Conservation (phyloP, 53 echinoderm and acorn worm genomes). For the Patiria pectinifera region DNA sequence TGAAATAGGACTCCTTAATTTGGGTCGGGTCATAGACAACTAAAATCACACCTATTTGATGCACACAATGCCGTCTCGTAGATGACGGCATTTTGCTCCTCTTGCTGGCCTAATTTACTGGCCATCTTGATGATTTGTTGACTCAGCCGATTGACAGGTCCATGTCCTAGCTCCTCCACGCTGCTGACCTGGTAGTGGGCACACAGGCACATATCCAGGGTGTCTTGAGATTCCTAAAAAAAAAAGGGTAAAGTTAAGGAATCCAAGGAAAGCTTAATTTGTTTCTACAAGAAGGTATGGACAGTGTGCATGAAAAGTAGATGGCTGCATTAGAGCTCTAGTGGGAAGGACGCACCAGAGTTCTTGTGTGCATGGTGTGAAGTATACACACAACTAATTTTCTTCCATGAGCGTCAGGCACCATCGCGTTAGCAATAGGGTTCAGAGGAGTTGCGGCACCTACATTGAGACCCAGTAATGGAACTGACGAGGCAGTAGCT, state of each 20-base stretch:
- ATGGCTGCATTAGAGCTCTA: too few species aligned
- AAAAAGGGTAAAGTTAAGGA: too few species aligned
- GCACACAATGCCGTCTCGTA: slow-evolving; percentile 72
- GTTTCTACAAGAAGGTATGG: neutral
- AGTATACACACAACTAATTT: too few species aligned
- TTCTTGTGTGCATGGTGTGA: too few species aligned
- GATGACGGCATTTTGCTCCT: slow-evolving; percentile 36
- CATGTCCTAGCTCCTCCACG: slow-evolving; percentile 69
- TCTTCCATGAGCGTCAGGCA: too few species aligned
- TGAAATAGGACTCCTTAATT: neutral
- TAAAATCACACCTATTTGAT: slow-evolving; percentile 49
- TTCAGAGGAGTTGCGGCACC: too few species aligned
- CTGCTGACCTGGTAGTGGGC: slow-evolving; percentile 65
- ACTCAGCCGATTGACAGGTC: slow-evolving; percentile 44
- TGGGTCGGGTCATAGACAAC: neutral
- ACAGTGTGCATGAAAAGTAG: too few species aligned
- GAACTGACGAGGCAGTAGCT: too few species aligned
- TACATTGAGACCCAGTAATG: too few species aligned
- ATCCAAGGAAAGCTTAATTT: neutral
- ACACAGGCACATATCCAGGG: slow-evolving; percentile 52
- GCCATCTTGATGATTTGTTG: slow-evolving; percentile 49
- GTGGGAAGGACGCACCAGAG: too few species aligned
- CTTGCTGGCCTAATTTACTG: neutral
- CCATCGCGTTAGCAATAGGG: too few species aligned
- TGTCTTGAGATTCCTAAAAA: slow-evolving; percentile 39